Evolutionary conservation across 23 tunicate species (phyloP).

Genomic region (Halocynthia aurantium): DNA sequence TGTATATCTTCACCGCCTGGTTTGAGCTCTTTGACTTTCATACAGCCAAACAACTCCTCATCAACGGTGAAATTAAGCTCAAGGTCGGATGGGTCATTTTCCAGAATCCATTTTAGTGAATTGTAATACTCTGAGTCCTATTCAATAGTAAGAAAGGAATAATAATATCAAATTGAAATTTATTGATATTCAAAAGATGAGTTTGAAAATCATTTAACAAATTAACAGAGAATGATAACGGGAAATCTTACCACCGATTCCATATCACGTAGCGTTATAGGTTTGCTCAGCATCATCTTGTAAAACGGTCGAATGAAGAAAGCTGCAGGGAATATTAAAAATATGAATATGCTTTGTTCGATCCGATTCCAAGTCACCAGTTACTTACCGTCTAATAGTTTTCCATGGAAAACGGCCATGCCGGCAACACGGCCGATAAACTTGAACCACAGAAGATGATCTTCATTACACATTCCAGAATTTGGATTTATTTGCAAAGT

Average conservation of each 20-base stretch:
- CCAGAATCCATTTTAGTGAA: conserved; percentile 86
- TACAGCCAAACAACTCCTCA: conserved; percentile 86
- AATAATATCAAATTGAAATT: not conserved
- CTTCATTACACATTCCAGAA: conserved; percentile 85
- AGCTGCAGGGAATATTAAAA: conserved; percentile 22
- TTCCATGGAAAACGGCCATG: conserved; percentile 98
- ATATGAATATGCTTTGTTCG: not conserved
- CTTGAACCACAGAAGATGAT: conserved; percentile 77
- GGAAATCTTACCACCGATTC: conserved; percentile 83
- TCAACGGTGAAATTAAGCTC: conserved; percentile 84
- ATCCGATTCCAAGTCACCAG: not conserved
- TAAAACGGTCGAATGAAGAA: conserved; percentile 97
- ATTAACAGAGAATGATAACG: not conserved
- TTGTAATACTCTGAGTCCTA: conserved; percentile 97
- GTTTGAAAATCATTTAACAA: not conserved
- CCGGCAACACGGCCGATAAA: conserved; percentile 99
- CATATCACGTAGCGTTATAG: conserved; percentile 93
- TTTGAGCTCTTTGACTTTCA: conserved; percentile 66
- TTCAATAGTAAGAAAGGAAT: not conserved
- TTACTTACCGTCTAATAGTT: conserved; percentile 78
- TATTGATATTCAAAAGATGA: not conserved
- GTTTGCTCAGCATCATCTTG: conserved; percentile 98
- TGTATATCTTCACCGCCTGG: conserved; percentile 57
- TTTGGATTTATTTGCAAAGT: conserved; percentile 97
- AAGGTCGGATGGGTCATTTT: conserved; percentile 77